These are phyloP conservation scores for Phrynocephalus forsythii DNA, from an alignment of 2,797 vertebrate genomes.

Conservation along the genomic window DNA sequence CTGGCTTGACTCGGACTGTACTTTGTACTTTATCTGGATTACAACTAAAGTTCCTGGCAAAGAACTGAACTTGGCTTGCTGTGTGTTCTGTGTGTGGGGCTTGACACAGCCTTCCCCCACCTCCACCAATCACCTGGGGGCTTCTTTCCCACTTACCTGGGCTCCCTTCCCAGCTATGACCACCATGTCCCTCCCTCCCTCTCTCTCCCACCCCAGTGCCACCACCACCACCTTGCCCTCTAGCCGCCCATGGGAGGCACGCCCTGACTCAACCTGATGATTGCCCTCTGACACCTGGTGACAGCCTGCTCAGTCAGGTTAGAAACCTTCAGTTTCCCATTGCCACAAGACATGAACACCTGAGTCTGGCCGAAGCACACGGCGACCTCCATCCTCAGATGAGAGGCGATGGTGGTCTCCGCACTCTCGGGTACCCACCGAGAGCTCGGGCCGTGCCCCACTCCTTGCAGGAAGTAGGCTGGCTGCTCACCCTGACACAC, in stretches of 20 bases:
- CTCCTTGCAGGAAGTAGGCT: too few species aligned
- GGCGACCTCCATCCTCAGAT: constrained; percentile 91
- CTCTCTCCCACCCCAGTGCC: neutral
- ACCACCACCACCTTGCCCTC: too few species aligned
- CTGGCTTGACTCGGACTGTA: too few species aligned
- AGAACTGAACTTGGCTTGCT: too few species aligned
- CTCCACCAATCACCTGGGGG: neutral
- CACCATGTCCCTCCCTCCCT: neutral
- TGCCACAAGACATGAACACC: constrained; percentile 95
- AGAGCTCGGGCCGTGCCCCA: too few species aligned
- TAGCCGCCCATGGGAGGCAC: too few species aligned
- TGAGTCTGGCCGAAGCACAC: constrained; percentile 96
- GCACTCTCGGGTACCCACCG: too few species aligned
- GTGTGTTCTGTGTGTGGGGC: too few species aligned
- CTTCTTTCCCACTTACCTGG: too few species aligned
- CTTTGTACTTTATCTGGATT: too few species aligned
- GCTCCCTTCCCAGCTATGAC: neutral
- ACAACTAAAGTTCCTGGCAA: too few species aligned
- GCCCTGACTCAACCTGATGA: constrained; percentile 90
- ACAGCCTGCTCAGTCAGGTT: constrained; percentile 90
- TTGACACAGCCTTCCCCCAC: neutral
- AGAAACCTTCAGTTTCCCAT: constrained; percentile 90
- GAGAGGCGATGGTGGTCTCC: neutral
- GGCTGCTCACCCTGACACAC: neutral
- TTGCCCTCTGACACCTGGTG: constrained; percentile 93